Percentiles rank a stretch among this genome's conserved stretches.
phyloP scores from a whole-genome alignment of 2,797 vertebrate genomes.

The Argyrosomus regius region DNA sequence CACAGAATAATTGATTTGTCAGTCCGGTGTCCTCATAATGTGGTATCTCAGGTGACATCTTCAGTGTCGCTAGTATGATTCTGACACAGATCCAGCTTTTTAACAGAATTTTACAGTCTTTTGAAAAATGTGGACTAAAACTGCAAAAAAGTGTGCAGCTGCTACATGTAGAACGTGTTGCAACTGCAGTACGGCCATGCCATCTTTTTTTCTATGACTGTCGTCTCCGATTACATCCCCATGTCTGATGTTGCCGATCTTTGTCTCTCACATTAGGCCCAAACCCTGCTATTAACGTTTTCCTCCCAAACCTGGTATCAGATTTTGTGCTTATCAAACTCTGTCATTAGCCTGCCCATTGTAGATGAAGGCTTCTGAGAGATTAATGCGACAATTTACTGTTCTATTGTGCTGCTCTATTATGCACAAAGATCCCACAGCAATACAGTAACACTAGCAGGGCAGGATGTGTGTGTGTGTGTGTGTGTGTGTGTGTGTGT shows the following conservation, averaged over 20 bases:
- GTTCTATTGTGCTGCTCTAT: conserved; percentile 65
- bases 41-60: conserved; percentile 13
- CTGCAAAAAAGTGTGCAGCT: neutral
- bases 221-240: conserved; percentile 37
- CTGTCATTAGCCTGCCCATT: conserved; percentile 62
- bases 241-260: conserved; percentile 42
- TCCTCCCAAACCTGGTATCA: conserved; percentile 48
- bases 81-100: neutral
- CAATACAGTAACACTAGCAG: conserved; percentile 71
- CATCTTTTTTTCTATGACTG: neutral
- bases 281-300: conserved; percentile 23
- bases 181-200: neutral
- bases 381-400: conserved; percentile 73
- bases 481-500: conserved; percentile 32
- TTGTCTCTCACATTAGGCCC: conserved; percentile 38
- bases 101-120: conserved; percentile 1
- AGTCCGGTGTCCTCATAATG: neutral
- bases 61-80: conserved; percentile 3
- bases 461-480: conserved; percentile 33
- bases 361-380: conserved; percentile 64
- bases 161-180: neutral
- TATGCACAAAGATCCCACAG: conserved; percentile 63
- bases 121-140: no score
- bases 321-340: conserved; percentile 63
- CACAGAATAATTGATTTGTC: conserved; percentile 5